Base-by-base conservation (phyloP, 53 echinoderm and acorn worm species). In the Astropecten irregularis region DNA sequence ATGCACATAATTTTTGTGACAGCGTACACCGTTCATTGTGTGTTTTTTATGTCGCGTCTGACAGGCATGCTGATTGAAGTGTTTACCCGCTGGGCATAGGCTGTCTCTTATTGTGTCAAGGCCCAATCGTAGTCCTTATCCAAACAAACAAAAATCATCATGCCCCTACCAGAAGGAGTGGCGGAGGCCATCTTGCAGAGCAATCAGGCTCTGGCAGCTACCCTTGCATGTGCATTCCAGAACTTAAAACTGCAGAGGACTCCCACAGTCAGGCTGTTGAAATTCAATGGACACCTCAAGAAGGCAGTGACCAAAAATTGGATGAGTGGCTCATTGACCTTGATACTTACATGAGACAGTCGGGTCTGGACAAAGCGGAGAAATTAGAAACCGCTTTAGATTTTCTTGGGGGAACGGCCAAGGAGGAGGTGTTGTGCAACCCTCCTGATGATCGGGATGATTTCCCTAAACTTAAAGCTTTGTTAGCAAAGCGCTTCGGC, bases 371-470 rank as follows among this genome's bases (percentile, higher is more conserved):
- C 10, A 29, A 29, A 4, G 61, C 10, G 5, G 61, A 61, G 20
- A 61, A 61, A 20, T 16, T 61, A 7, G 61, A 20, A 5, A 61
- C 31, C 3, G 61, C 61, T 26, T 61, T 61, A 29, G 31, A 61
- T 29, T 61, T 16, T 27, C 31, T 61, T 4, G 61, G 31, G 7
- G 61, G 61, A 7, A 20, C 20, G 10, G 61, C 61, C 31, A 61
- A 27, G 61, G 61, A 61, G 61, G 61, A 61, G 31, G 61, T 61
- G 10, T 61, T 61, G 31, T 61, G 61, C 31, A 28, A 25, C 31
- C 61, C 61, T 7, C 7, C 8, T 8, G 28, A 25, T 27, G 61
- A 61, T 11, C 10, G 61, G 32, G 61, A 61, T 29, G 61, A 61
- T 7, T 61, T 25, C 31, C 8, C 14, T 61, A 61, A 61, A 61